These are phyloP conservation scores for Hydrochoerus hydrochaeris DNA, from an alignment of 2,113 vertebrate genomes.

Conservation along the genomic window DNA sequence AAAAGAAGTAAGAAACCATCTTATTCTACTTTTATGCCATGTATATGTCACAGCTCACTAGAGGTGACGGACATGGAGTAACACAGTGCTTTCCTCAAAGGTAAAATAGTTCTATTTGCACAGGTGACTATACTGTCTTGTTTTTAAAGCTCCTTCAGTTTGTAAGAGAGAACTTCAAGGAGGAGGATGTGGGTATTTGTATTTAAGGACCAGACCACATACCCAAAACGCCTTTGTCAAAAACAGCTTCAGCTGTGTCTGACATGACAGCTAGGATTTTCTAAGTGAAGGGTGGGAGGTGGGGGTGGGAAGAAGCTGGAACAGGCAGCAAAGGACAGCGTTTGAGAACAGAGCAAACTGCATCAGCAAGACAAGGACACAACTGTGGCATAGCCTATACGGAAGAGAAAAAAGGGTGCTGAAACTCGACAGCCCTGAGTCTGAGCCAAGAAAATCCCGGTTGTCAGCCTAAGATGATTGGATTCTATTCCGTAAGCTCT, in stretches of 20 bases:
- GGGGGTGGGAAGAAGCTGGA: constrained; percentile 63
- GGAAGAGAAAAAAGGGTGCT: not conserved
- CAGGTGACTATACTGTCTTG: not conserved
- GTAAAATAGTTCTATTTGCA: not conserved
- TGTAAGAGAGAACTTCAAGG: constrained; percentile 52
- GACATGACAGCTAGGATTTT: constrained; percentile 63
- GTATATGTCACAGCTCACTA: not conserved
- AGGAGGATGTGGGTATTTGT: constrained; percentile 59
- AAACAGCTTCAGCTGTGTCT: constrained; percentile 67
- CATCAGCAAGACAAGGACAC: not conserved
- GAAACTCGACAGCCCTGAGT: not conserved
- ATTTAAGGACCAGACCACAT: constrained; percentile 47
- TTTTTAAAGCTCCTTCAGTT: constrained; percentile 24
- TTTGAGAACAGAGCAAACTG: constrained; percentile 42
- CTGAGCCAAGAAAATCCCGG: not conserved
- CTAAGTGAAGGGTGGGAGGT: constrained; percentile 64
- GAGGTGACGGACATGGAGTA: not conserved
- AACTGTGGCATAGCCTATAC: not conserved
- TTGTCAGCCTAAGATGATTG: not conserved
- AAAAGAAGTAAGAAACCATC: not conserved
- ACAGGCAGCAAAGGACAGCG: constrained; percentile 57
- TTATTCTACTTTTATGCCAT: not conserved
- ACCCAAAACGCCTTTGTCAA: constrained; percentile 49
- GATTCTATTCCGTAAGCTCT: not conserved
- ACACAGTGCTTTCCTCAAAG: not conserved